A percentile compares a stretch with the other conserved stretches of the same genome.
phyloP scores from a whole-genome alignment of 2,888 invertebrate species.

The Ennomos quercinarius region DNA sequence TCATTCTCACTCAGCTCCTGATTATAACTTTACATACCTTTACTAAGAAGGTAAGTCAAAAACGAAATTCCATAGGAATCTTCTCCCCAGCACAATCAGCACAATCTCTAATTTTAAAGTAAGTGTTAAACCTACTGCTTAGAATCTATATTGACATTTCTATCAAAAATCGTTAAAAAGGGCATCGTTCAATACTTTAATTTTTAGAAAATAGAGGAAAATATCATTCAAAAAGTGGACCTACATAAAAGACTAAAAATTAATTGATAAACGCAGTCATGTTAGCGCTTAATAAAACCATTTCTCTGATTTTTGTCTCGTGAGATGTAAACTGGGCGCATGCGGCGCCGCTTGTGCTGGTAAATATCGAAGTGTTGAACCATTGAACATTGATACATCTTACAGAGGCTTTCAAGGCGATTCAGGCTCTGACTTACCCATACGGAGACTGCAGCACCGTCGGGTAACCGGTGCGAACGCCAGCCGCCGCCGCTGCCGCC shows the following conservation, averaged over 20 bases:
- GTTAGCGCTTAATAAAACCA: not conserved
- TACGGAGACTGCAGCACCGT: constrained; percentile 92
- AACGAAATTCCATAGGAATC: not conserved
- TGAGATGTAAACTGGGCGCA: constrained; percentile 79
- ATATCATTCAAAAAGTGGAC: too few species aligned
- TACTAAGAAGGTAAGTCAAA: not conserved
- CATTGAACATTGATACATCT: constrained; percentile 81
- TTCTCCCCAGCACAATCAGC: not conserved
- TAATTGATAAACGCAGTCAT: constrained; percentile 1
- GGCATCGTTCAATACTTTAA: too few species aligned
- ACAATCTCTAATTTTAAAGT: not conserved
- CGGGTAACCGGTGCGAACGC: constrained; percentile 92
- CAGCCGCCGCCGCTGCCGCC: constrained; percentile 85
- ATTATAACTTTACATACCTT: constrained; percentile 13
- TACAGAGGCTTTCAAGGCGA: constrained; percentile 61
- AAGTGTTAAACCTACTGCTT: too few species aligned
- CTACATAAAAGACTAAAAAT: too few species aligned
- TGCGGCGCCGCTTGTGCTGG: constrained; percentile 81
- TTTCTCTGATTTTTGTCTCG: constrained; percentile 83
- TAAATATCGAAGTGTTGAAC: constrained; percentile 82
- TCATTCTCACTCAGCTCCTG: constrained; percentile 9
- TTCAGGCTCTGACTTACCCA: constrained; percentile 88
- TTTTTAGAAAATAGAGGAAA: too few species aligned
- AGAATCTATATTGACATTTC: too few species aligned
- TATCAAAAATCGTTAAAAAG: too few species aligned